Evolutionary conservation across 2,113 vertebrate genomes (phyloP).

Genomic region (Ivindomyrus marchei): DNA sequence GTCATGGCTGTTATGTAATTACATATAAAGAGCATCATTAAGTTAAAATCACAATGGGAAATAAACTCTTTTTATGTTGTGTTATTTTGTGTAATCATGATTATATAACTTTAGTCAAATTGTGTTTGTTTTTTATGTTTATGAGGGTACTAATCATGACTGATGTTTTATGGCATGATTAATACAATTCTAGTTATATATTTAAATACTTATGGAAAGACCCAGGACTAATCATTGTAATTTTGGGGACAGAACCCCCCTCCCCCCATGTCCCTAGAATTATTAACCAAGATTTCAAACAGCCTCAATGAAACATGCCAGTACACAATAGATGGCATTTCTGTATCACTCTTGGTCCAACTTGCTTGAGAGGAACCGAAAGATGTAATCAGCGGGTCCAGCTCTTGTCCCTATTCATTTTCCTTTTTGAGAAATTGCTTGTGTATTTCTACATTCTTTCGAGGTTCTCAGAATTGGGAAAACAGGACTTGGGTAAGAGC

Average conservation of each 20-base stretch:
- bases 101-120: not conserved
- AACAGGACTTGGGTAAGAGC: not conserved
- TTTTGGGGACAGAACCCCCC: not conserved
- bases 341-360: not conserved
- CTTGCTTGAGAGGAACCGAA: not conserved
- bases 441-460: not conserved
- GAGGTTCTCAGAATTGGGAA: not conserved
- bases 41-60: not conserved
- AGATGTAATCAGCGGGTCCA: not conserved
- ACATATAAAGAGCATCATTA: not conserved
- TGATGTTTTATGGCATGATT: not conserved
- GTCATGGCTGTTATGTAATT: not conserved
- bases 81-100: not conserved
- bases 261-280: not conserved
- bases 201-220: not conserved
- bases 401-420: not conserved
- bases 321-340: not conserved
- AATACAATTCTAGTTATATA: not conserved
- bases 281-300: not conserved
- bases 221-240: not conserved
- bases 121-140: not conserved
- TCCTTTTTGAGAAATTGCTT: not conserved
- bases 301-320: not conserved
- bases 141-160: not conserved
- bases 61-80: not conserved